Evolutionary conservation across 2,888 invertebrate species (phyloP).

Genomic region (Zhengitettix transpicula): DNA sequence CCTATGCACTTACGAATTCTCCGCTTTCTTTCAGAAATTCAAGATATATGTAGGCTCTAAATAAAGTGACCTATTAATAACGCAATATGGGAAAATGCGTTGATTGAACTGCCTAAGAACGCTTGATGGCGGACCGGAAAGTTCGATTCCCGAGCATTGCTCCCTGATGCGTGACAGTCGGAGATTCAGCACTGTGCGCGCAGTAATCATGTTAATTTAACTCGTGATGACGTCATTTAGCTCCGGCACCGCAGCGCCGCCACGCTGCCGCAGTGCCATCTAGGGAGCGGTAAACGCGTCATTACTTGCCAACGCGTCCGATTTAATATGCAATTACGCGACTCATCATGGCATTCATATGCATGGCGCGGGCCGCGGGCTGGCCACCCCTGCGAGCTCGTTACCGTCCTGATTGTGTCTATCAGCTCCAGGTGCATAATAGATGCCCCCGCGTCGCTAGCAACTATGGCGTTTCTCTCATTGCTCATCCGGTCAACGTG

Average conservation of each 20-base stretch:
- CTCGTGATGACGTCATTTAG: slow-evolving; percentile 1
- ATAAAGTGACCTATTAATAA: no score
- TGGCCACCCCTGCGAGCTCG: not conserved
- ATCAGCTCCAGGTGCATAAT: not conserved
- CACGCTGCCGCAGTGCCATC: slow-evolving; percentile 6
- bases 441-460: not conserved
- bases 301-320: slow-evolving; percentile 8
- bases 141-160: no score
- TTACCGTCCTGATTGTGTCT: not conserved
- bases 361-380: not conserved
- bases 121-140: no score
- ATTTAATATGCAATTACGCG: slow-evolving; percentile 12
- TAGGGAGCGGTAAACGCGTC: slow-evolving; percentile 10
- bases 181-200: not conserved
- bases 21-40: no score
- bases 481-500: not conserved
- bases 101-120: no score
- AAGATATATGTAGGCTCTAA: no score
- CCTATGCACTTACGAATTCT: no score
- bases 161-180: not conserved
- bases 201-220: slow-evolving; percentile 2
- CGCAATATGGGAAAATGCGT: no score
- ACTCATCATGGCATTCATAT: not conserved
- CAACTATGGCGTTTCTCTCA: not conserved
- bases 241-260: not conserved